Conservation (phyloP, 2,888 invertebrate species). For the Mimas tiliae region DNA sequence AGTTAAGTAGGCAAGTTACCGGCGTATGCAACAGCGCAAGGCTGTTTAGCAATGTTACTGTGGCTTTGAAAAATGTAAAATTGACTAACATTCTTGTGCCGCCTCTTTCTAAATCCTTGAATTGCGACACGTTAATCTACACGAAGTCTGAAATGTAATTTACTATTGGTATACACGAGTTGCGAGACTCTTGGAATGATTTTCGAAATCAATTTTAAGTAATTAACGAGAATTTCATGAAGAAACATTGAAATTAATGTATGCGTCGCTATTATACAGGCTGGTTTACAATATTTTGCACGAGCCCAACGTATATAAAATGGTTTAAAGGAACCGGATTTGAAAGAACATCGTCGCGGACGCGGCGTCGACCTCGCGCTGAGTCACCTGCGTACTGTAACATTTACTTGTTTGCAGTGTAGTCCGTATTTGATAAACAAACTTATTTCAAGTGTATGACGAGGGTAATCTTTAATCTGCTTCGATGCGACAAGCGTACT, state of each 20-base stretch:
- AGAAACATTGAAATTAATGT: neutral
- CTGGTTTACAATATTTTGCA: conserved; percentile 37
- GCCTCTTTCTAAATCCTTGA: conserved; percentile 28
- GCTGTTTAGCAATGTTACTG: conserved; percentile 22
- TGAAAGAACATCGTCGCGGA: conserved; percentile 57
- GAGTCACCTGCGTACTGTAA: conserved; percentile 53
- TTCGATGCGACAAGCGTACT: conserved; percentile 13
- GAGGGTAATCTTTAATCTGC: conserved; percentile 6
- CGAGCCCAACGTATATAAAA: conserved; percentile 36
- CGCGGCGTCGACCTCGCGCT: conserved; percentile 55
- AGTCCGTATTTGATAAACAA: conserved; percentile 14
- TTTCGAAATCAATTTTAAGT: conserved; percentile 9
- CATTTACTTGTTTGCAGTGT: conserved; percentile 34
- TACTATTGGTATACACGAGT: neutral
- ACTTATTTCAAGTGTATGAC: conserved; percentile 13
- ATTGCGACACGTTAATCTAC: conserved; percentile 23
- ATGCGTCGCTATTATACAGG: neutral
- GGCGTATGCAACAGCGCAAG: conserved; percentile 36
- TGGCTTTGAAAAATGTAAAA: conserved; percentile 23
- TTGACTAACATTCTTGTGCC: conserved; percentile 17
- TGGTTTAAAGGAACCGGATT: conserved; percentile 63
- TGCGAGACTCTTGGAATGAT: conserved; percentile 4
- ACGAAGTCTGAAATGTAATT: conserved; percentile 19
- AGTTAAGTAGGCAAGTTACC: conserved; percentile 33
- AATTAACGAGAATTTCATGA: conserved; percentile 13